Evolutionary conservation across 2,113 vertebrate species (phyloP).

Genomic region (Aepyceros melampus): DNA sequence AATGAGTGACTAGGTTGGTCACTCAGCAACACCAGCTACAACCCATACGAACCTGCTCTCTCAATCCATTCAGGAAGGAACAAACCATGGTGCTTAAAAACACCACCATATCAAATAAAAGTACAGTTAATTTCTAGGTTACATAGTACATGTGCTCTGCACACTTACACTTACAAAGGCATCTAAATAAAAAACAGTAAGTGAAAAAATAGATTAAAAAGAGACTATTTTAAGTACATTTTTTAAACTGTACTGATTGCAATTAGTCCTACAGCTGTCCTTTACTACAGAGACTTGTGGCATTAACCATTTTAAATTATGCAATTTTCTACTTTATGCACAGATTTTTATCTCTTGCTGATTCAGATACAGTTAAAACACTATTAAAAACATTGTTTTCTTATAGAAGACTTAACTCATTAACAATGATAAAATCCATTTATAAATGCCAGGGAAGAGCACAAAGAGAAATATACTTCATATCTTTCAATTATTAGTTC

Average conservation of each 20-base stretch:
- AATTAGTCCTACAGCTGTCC: background rate
- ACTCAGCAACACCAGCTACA: background rate
- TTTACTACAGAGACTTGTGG: background rate
- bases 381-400: background rate
- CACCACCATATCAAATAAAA: background rate
- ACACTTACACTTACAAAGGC: background rate
- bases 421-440: conserved; percentile 12
- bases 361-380: background rate
- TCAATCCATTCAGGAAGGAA: background rate
- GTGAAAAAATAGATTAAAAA: background rate
- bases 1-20: background rate
- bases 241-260: background rate
- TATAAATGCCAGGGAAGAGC: background rate
- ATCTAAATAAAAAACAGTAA: background rate
- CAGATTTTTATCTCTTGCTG: background rate
- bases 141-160: background rate
- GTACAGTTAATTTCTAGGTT: background rate
- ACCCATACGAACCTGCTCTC: background rate
- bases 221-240: background rate
- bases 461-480: background rate
- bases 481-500: background rate
- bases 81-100: background rate
- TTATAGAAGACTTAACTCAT: background rate
- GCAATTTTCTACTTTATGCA: background rate
- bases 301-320: background rate